Conservation (phyloP, 2,888 invertebrate genomes). For the Apodemia hepburni region DNA sequence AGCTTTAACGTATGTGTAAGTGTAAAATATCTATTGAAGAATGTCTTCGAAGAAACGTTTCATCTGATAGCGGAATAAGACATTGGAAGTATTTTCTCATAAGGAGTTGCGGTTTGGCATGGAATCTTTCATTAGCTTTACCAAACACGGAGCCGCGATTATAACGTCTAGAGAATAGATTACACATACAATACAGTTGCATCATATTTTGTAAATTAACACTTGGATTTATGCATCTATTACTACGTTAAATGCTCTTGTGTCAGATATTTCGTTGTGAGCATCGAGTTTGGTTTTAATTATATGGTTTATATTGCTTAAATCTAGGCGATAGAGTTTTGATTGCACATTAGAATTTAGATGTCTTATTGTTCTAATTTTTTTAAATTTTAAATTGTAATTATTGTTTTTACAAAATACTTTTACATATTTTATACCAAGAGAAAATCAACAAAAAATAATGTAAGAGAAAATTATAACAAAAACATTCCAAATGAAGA, state of each 20-base stretch:
- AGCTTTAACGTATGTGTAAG: no score
- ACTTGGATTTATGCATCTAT: constrained; percentile 10
- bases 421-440: no score
- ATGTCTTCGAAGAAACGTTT: neutral
- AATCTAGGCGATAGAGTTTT: neutral
- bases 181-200: constrained; percentile 14
- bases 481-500: no score
- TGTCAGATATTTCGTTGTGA: constrained; percentile 1
- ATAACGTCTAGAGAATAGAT: constrained; percentile 7
- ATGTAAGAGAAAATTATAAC: no score
- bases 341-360: no score
- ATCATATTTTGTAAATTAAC: constrained; percentile 12
- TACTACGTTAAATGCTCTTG: constrained; percentile 11
- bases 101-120: constrained; percentile 1
- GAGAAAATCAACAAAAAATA: no score
- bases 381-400: no score
- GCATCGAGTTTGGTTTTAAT: constrained; percentile 9
- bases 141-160: neutral
- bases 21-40: neutral
- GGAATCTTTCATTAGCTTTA: constrained; percentile 10
- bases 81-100: constrained; percentile 3
- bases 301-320: neutral
- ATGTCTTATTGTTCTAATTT: no score
- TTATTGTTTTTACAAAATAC: no score
- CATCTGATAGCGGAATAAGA: neutral